These are phyloP conservation scores for Apteryx owenii DNA, from an alignment of 2,113 vertebrate genomes.

Conservation along the genomic window DNA sequence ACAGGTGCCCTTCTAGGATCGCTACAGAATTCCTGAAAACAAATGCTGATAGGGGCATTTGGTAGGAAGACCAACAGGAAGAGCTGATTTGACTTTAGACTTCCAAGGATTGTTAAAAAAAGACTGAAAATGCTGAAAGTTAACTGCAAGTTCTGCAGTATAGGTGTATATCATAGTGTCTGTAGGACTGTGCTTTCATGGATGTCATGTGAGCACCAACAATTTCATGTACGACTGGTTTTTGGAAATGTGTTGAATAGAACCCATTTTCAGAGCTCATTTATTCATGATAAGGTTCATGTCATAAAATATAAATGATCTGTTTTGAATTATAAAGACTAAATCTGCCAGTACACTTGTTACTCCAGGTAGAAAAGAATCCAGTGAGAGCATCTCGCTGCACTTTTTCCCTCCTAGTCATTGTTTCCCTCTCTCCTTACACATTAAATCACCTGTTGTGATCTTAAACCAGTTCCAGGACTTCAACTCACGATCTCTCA, in stretches of 20 bases:
- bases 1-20: background rate
- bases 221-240: constrained; percentile 42
- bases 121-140: background rate
- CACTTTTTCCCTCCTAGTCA: background rate
- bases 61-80: background rate
- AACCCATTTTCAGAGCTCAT: constrained; percentile 52
- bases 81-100: background rate
- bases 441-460: background rate
- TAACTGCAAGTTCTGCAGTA: background rate
- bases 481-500: background rate
- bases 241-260: constrained; percentile 10
- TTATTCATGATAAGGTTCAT: constrained; percentile 46
- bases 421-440: background rate
- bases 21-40: background rate
- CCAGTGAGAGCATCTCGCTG: accelerated
- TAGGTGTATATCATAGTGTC: background rate
- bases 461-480: background rate
- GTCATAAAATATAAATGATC: constrained; percentile 29
- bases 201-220: background rate
- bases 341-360: background rate
- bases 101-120: background rate
- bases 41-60: background rate
- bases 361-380: background rate
- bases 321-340: constrained; percentile 43
- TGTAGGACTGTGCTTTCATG: background rate